phyloP scores from a whole-genome alignment of 2,797 vertebrate species.

The Urosaurus nigricauda region DNA sequence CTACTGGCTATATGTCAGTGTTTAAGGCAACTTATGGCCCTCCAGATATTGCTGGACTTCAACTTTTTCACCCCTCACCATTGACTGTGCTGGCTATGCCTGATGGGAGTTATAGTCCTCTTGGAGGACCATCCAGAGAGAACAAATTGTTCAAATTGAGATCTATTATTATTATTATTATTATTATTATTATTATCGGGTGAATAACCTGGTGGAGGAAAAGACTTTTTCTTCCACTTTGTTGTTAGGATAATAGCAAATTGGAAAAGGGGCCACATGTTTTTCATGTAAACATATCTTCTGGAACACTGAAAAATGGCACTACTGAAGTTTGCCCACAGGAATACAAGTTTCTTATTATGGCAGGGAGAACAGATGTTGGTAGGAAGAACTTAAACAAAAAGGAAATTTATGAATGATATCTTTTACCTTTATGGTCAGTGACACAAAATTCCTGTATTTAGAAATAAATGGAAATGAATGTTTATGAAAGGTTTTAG shows the following conservation, averaged over 20 bases:
- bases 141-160: background rate
- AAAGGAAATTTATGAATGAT: constrained; percentile 13
- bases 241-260: background rate
- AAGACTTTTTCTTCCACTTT: background rate
- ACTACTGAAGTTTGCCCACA: background rate
- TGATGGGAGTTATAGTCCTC: background rate
- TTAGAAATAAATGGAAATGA: constrained; percentile 20
- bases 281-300: background rate
- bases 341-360: accelerated
- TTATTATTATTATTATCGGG: too few species aligned
- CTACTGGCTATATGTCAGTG: background rate
- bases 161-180: too few species aligned
- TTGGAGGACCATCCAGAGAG: background rate
- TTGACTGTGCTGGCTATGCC: background rate
- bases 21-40: background rate
- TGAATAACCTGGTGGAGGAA: background rate
- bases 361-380: background rate
- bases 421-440: background rate
- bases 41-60: background rate
- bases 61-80: background rate
- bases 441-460: background rate
- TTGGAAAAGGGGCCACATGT: background rate
- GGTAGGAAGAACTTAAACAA: background rate
- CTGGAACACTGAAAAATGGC: background rate
- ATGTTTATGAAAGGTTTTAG: constrained; percentile 18